Base-by-base conservation (phyloP, 2,888 invertebrate genomes). In the Polyommatus icarus region DNA sequence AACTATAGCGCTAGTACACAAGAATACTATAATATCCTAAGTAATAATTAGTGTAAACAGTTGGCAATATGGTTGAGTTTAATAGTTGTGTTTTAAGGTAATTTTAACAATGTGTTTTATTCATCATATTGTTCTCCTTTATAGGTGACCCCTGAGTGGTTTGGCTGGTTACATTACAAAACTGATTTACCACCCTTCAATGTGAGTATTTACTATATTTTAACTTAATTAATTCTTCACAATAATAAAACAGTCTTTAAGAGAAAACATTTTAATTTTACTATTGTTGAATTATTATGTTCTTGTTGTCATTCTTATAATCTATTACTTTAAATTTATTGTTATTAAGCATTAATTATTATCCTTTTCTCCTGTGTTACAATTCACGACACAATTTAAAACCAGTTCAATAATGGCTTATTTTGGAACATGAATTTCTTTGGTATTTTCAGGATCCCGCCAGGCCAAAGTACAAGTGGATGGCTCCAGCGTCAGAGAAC, bases 61-160 rank as follows among this genome's bases (percentile, higher is more conserved):
- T 32, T 32, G 32, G 32, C 32, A 32, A 36, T 8, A 36, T 7
- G 32, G 32, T 32, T 32, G 32, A 36, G 36, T 36, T 36, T 7
- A 36, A 8, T 1, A 7, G 36, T 36, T 36, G 36, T 36, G 40
- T 40, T 40, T 40, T 10, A 36, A 46, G 10, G 46, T 46, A 2
- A 8, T 8, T 40, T 46, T 46, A 46, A 46, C 10, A 46, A 3
- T 46, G 46, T 46, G 46, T 36, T 36, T 36, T 36, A 46, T 40
- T 40, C 40, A 2, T 40, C 10, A 15, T 75, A 72, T 76, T 78
- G 29, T 78, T 54, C 0, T 54, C 54, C 4, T 96, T 92, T 97
- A 79, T 97, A 99, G 95, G 96, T 99, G 10, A 97, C 99, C 1
- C 96, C 99, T 40, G 99, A 99, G 89, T 99, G 99, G 99, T 99